phyloP scores from a whole-genome alignment of 1,140 invertebrate genomes.

The Solenopsis fugax region DNA sequence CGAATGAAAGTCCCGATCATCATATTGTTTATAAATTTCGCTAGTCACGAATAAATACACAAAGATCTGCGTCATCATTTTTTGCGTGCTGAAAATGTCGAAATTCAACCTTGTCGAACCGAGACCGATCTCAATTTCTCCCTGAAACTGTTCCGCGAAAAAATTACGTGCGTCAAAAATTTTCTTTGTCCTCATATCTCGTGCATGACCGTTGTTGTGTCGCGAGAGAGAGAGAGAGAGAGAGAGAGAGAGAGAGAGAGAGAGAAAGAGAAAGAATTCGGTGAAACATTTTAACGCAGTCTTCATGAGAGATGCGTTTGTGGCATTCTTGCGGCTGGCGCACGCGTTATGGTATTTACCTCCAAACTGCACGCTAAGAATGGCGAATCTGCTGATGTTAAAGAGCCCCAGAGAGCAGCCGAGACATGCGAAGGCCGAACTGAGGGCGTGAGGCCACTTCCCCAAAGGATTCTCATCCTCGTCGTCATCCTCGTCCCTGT shows the following conservation, averaged over 20 bases:
- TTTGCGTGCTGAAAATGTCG: background rate
- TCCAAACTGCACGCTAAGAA: conserved; percentile 95
- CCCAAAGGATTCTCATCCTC: conserved; percentile 86
- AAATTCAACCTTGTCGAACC: background rate
- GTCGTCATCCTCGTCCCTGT: conserved; percentile 81
- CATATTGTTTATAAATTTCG: background rate
- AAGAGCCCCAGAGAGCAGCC: conserved; percentile 95
- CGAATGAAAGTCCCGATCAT: background rate
- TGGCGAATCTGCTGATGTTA: conserved; percentile 95
- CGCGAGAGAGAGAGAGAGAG: background rate
- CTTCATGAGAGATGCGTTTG: background rate
- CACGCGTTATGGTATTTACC: conserved; percentile 86
- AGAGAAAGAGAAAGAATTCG: background rate
- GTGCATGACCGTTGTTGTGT: background rate
- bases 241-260: background rate
- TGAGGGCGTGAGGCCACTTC: conserved; percentile 93
- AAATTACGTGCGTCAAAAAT: conserved; percentile 2
- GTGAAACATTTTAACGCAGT: background rate
- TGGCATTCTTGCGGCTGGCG: background rate
- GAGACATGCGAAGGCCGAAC: conserved; percentile 93
- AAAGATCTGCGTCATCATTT: background rate
- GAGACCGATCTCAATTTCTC: background rate
- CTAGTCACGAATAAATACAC: background rate
- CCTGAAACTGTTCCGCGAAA: background rate
- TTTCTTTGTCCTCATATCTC: background rate